These are phyloP conservation scores for Hyposmocoma kahamanoa DNA, from an alignment of 1,140 invertebrate genomes.

Conservation along the genomic window DNA sequence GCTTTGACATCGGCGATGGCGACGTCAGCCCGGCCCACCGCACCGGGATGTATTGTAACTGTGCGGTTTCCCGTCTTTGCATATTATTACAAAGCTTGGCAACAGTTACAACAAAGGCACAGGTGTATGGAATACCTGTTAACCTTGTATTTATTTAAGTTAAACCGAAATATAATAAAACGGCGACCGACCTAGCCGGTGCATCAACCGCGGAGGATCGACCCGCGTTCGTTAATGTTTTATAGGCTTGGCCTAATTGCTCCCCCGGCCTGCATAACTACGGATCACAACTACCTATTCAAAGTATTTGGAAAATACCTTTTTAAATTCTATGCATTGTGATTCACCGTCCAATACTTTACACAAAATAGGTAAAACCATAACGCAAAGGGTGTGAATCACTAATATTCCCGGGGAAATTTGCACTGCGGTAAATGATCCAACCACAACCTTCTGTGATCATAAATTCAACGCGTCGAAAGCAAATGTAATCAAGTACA, in stretches of 20 bases:
- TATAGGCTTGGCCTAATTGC: conserved; percentile 62
- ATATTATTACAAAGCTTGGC: no score
- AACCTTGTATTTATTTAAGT: no score
- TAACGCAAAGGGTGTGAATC: background rate
- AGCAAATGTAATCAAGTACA: conserved; percentile 24
- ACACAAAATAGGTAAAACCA: no score
- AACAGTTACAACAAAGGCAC: no score
- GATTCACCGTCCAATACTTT: no score
- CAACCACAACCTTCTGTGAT: background rate
- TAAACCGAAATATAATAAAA: conserved; percentile 9
- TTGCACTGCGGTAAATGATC: conserved; percentile 3
- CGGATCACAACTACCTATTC: no score
- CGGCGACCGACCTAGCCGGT: conserved; percentile 13
- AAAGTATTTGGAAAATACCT: no score
- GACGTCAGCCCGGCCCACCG: conserved; percentile 16
- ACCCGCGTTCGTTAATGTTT: conserved; percentile 50
- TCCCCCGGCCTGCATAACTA: conserved; percentile 24
- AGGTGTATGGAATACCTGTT: no score
- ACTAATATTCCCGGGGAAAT: background rate
- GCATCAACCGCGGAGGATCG: conserved; percentile 36
- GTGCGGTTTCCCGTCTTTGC: no score
- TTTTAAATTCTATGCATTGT: no score
- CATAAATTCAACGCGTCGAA: conserved; percentile 15
- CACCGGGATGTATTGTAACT: no score
- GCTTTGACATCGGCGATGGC: conserved; percentile 36